Base-by-base conservation (phyloP, 2,888 invertebrate species). In the Rapana venosa region DNA sequence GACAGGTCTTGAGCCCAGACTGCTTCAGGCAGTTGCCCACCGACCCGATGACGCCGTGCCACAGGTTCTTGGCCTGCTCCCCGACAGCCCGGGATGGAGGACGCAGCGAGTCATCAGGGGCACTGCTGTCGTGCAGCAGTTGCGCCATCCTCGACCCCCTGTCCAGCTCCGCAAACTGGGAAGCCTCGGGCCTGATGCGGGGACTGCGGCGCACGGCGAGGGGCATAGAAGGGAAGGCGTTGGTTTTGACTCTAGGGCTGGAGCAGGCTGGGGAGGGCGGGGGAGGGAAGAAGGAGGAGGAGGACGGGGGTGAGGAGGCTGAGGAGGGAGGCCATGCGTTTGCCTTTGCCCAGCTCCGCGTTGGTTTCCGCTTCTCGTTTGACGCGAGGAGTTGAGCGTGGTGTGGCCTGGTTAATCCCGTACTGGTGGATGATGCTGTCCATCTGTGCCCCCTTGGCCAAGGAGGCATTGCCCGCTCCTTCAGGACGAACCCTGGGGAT, bases 401-500 rank as follows among this genome's bases (percentile, higher is more conserved):
- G 90, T 1, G 90, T 66, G 0, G 22, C n/a, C 35, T 70, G 77
- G 61, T 90, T 90, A 17, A 47, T 77, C 8, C 90, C 90, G 66
- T 90, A 92, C 74, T 92, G 93, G 85, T 94, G 93, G 20, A 94
- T 81, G 26, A 93, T 89, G 85, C 90, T 92, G 70, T 91, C 77
- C 93, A 93, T 94, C 79, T 92, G 90, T 87, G 93, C 93, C 5
- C 94, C 94, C 85, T 92, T 93, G 87, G 92, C 93, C 79, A 93
- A 88, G 15, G 93, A 92, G 1, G 93, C 93, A 90, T 93, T 94
- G 1, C 92, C 93, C 58, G 92, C 92, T 1, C 90, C 94, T 84
- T 93, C 94, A n/a, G 92, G 90, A 92, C 94, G 94, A 0, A 94
- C 93, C 20, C 94, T 87, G 2, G 94, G 94, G 6, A 94, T 93